Conservation (phyloP, 2,888 invertebrate species). For the Theodoxus fluviatilis region DNA sequence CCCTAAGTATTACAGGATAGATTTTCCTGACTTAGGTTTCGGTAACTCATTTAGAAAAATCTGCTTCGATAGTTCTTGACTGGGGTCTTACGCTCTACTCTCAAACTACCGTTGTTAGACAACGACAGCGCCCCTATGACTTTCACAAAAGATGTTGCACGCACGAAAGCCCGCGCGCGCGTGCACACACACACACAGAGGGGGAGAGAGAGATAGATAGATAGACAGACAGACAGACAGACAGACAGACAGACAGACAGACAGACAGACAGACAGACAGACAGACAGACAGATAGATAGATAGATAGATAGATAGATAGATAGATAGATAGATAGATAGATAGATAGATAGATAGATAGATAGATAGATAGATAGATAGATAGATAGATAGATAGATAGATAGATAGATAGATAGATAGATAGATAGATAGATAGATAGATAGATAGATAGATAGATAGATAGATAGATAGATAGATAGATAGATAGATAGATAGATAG, state of each 20-base stretch:
- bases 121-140: not conserved
- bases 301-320: conserved; percentile 1
- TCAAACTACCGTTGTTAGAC: too few species aligned
- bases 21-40: too few species aligned
- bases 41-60: too few species aligned
- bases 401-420: not conserved
- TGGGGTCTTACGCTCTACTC: too few species aligned
- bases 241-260: not conserved
- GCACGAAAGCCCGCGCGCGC: conserved; percentile 18
- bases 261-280: conserved; percentile 10
- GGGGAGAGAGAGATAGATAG: not conserved
- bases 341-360: not conserved
- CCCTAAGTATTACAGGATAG: too few species aligned
- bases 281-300: not conserved
- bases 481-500: not conserved
- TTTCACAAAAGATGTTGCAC: not conserved
- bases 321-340: not conserved
- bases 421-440: not conserved
- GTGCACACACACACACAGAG: conserved; percentile 25
- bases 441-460: not conserved
- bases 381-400: not conserved
- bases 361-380: not conserved
- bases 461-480: not conserved
- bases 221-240: not conserved
- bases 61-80: too few species aligned